Evolutionary conservation across 1,140 invertebrate species (phyloP), one percentile per base, ranked within the genome.

Genomic region (Diuraphis noxia): DNA sequence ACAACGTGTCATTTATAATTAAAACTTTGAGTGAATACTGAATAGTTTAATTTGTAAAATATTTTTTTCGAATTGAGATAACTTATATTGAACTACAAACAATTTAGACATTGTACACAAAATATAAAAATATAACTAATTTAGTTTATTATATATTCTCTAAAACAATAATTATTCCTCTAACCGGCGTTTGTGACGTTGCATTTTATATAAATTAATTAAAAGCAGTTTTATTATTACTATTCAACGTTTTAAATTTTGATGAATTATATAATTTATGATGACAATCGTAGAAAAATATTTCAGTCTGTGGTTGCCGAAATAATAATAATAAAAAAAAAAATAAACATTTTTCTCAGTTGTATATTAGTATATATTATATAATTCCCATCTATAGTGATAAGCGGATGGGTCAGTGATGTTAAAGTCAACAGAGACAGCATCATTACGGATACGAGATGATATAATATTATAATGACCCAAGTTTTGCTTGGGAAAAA

Each of bases 381-480:
- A 13, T 25, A 9, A 8, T 81, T 25, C 10, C 38, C 36, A 2
- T 40, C 23, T 38, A 81, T 38, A 25, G 19, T 23, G 21, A 81
- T 40, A 38, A 23, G 19, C 34, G 77, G 34, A 38, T 10, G 79
- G 79, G 38, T n/a, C 25, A 82, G 9, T 41, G 10, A 85, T 49
- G 41, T 23, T 36, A 43, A 84, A 84, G 40, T 84, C 40, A 43
- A 43, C 40, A 25, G 38, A 82, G 40, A 38, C 85, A 49, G 38
- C 85, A 38, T 86, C 85, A 38, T 86, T 86, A 86, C 85, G 85
- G 34, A 38, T 49, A 43, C 38, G 25, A 40, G 30, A 46, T 36
- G 38, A 34, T 36, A 36, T 52, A n/a, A 46, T 52, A 86, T 86
- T 86, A 86, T 86, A 86, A 86, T 52, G 41, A 86, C 43, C 43